Conservation (phyloP, 2,888 invertebrate species). For the Drosophila niveifrons region DNA sequence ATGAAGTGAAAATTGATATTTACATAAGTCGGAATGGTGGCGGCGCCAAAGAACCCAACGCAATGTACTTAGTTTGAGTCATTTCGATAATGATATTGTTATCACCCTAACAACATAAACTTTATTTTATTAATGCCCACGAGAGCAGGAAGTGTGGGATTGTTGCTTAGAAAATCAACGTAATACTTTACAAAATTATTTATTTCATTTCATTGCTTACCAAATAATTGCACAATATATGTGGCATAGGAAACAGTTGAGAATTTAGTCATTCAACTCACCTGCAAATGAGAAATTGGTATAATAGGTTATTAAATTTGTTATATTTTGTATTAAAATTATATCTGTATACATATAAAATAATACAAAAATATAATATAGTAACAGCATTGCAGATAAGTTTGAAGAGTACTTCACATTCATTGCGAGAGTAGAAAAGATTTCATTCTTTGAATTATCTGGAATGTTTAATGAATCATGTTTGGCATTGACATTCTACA, state of each 20-base stretch:
- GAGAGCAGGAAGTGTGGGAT: conserved; percentile 34
- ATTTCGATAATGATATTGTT: conserved; percentile 44
- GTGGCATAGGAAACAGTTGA: no score
- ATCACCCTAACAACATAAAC: conserved; percentile 34
- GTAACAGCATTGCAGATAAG: no score
- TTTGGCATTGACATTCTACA: not conserved
- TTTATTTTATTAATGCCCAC: conserved; percentile 10
- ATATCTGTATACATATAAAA: not conserved
- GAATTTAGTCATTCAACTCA: conserved; percentile 23
- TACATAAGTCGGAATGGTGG: conserved; percentile 25
- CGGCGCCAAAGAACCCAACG: conserved; percentile 24
- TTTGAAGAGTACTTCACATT: no score
- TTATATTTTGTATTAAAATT: not conserved
- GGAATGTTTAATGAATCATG: not conserved
- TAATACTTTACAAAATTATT: not conserved
- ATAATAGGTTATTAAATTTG: not conserved
- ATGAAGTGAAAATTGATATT: conserved; percentile 61
- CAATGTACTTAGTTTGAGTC: conserved; percentile 36
- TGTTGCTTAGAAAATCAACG: not conserved
- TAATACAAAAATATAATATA: not conserved
- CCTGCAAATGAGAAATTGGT: conserved; percentile 28
- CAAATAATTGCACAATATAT: not conserved
- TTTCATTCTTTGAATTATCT: not conserved
- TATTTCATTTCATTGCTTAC: not conserved
- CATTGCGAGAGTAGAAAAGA: not conserved